A percentile compares a stretch with the other conserved stretches of the same genome.
These are phyloP conservation scores for Idaea straminata DNA, from an alignment of 2,888 invertebrate species.

Conservation along the genomic window DNA sequence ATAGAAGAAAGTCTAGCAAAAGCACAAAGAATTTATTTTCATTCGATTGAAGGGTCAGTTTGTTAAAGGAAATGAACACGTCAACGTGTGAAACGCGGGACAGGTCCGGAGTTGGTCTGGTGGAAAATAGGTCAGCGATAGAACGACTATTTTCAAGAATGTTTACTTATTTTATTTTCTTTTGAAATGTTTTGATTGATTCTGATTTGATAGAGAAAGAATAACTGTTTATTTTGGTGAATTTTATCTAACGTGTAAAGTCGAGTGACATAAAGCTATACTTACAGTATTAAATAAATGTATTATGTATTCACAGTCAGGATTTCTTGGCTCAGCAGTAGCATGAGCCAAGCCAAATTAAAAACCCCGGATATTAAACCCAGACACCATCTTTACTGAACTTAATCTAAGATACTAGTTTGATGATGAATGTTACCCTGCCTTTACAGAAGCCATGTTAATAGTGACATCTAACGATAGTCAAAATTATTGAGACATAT, in stretches of 20 bases:
- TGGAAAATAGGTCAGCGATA: constrained; percentile 33
- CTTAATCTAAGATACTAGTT: no score
- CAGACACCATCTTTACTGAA: no score
- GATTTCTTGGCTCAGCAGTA: neutral
- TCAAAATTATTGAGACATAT: no score
- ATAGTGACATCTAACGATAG: no score
- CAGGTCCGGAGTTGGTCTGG: constrained; percentile 34
- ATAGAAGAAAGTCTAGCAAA: constrained; percentile 8
- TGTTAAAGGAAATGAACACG: constrained; percentile 53
- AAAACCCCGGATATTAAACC: no score
- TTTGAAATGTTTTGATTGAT: neutral
- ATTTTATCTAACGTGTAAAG: neutral
- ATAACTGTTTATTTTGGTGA: neutral
- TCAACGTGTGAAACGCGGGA: constrained; percentile 36
- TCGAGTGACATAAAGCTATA: neutral
- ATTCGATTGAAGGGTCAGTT: constrained; percentile 32
- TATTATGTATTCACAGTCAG: no score
- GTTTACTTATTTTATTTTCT: constrained; percentile 2
- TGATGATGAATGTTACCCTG: no score
- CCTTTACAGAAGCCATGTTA: no score
- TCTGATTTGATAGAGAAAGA: neutral
- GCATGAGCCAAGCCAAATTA: no score
- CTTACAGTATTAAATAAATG: no score
- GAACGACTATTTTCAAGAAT: constrained; percentile 5
- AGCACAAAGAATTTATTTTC: constrained; percentile 27